Percentiles rank a stretch among this genome's conserved stretches.
phyloP scores from a whole-genome alignment of 2,888 invertebrate species.

The Agonopterix arenella region DNA sequence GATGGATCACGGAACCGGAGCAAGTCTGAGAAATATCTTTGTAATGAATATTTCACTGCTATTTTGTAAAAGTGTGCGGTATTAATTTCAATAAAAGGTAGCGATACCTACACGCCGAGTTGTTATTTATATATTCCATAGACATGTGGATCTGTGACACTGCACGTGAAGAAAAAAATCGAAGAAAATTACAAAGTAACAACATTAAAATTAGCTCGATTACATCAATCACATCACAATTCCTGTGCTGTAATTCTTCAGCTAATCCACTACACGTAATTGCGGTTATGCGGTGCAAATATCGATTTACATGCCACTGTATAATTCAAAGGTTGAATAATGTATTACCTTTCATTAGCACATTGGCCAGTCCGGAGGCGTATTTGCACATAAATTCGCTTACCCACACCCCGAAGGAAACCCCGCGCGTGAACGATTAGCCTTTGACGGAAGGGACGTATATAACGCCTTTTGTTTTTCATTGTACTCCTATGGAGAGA shows the following conservation, averaged over 20 bases:
- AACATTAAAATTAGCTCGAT: too few species aligned
- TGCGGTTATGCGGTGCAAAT: conserved; percentile 71
- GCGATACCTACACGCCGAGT: too few species aligned
- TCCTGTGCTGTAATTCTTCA: conserved; percentile 2
- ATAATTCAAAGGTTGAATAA: conserved; percentile 76
- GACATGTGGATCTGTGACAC: too few species aligned
- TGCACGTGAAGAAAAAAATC: too few species aligned
- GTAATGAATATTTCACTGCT: too few species aligned
- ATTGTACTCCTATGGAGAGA: background rate
- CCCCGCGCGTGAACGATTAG: conserved; percentile 62
- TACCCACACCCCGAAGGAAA: conserved; percentile 64
- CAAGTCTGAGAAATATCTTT: too few species aligned
- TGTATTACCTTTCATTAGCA: conserved; percentile 76
- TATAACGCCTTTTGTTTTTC: conserved; percentile 36
- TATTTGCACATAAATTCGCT: conserved; percentile 75
- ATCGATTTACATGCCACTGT: conserved; percentile 75
- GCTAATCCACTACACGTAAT: conserved; percentile 35
- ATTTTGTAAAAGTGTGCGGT: too few species aligned
- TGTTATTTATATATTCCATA: too few species aligned
- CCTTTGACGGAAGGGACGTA: conserved; percentile 39
- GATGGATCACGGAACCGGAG: too few species aligned
- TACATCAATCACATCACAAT: background rate
- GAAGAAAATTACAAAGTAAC: too few species aligned
- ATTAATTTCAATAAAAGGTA: too few species aligned
- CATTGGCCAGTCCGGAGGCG: conserved; percentile 68